phyloP scores from a whole-genome alignment of 1,140 invertebrate genomes.

The Ptiloglossa arizonensis region DNA sequence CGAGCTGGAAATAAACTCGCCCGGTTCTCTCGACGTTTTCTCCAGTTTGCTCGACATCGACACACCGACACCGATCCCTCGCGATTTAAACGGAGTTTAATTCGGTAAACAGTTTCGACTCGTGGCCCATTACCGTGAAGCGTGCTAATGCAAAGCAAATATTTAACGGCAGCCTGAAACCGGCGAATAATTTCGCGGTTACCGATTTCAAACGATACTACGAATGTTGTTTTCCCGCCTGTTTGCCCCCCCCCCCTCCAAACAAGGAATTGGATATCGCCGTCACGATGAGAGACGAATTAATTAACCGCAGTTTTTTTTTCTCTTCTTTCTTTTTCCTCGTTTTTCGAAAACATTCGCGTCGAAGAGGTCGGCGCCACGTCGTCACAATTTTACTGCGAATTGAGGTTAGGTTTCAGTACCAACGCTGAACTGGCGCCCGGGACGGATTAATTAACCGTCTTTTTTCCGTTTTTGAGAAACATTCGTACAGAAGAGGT shows the following conservation, averaged over 20 bases:
- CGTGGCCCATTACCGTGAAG: slow-evolving; percentile 28
- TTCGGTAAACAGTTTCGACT: slow-evolving; percentile 48
- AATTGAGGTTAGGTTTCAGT: too few relatives aligned
- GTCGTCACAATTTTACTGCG: too few relatives aligned
- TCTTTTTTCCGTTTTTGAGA: not conserved
- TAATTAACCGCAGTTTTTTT: not conserved
- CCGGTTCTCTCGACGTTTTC: not conserved
- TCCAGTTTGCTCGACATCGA: not conserved
- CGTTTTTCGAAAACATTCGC: too few relatives aligned
- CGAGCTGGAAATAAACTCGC: not conserved
- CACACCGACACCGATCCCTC: not conserved
- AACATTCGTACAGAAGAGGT: not conserved
- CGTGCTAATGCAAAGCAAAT: slow-evolving; percentile 50
- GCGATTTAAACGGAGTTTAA: slow-evolving; percentile 37
- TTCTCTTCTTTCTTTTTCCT: too few relatives aligned
- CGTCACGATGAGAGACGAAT: not conserved
- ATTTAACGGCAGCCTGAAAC: slow-evolving; percentile 39
- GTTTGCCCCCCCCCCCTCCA: not conserved
- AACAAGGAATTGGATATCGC: too few relatives aligned
- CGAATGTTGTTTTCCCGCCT: not conserved
- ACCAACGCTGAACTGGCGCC: too few relatives aligned
- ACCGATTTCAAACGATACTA: not conserved
- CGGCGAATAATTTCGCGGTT: slow-evolving; percentile 27
- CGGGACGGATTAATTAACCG: not conserved
- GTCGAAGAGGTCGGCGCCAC: too few relatives aligned